Evolutionary conservation across 2,113 vertebrate genomes (phyloP), one percentile per base, ranked within the genome.

Genomic region (Lycaon pictus): DNA sequence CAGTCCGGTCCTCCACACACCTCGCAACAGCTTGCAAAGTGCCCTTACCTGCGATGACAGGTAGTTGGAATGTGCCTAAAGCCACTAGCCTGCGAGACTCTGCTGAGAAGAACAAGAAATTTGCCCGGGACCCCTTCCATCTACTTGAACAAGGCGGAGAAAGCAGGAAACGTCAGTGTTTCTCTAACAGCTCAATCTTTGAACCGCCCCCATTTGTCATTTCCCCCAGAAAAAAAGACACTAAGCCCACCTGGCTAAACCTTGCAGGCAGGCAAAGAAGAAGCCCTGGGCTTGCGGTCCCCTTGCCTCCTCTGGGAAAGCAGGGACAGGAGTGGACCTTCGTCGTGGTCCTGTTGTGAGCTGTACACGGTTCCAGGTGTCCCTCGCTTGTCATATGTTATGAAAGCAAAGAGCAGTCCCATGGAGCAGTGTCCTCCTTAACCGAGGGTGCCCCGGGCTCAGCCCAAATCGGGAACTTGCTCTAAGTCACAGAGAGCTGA

Each of bases 11-110:
- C 69, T 87, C 32, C 20, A 58, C 35, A 37, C 35, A 9, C 16
- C 62, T 85, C 77, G 56, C 85, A 91, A 74, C 56, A 96, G 80
- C 83, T 86, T 97, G 67, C 55, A 55, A 97, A 93, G 19, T 82
- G 55, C 82, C 91, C 90, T 95, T 88, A 27, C 86, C 58, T 74
- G n/a, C 55, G 88, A 55, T 8, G 58, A 72, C 83, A 88, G 55
- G 60, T 76, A 62, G 53, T 53, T 69, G 32, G 65, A 82, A 89
- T 53, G 53, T 43, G 22, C 37, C 12, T n/a, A 74, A 80, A 29
- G 16, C 16, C 19, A 63, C 1, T 5, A 22, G 17, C 25, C 67
- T 89, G 35, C 48, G 88, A 96, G 58, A 60, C 37, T 43, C 35
- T 12, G 37, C 65, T 76, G 43, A 32, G 48, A 65, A 92, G 77